Percentiles rank a stretch among this genome's conserved stretches.
Conservation (phyloP, 1,140 invertebrate genomes). For the Aphidius gifuensis region DNA sequence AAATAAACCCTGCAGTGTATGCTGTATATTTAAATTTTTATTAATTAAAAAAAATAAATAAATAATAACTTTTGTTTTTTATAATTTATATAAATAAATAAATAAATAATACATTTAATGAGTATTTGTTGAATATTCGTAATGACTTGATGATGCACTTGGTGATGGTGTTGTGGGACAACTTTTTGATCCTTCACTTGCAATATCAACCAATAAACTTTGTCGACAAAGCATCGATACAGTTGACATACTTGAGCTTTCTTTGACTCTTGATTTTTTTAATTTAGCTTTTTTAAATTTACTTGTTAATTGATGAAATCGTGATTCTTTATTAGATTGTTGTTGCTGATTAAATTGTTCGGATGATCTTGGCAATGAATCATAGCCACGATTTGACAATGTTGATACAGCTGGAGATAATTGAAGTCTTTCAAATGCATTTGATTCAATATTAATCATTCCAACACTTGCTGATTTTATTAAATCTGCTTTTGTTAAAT, state of each 20-base stretch:
- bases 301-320: conserved; percentile 56
- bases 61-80: no score
- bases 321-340: conserved; percentile 30
- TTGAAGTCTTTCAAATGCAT: conserved; percentile 56
- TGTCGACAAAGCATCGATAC: conserved; percentile 65
- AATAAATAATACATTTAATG: no score
- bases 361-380: conserved; percentile 42
- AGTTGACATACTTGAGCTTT: conserved; percentile 53
- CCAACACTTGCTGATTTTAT: conserved; percentile 69
- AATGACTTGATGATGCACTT: not conserved
- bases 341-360: conserved; percentile 17
- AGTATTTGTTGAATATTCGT: no score
- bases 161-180: conserved; percentile 25
- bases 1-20: no score
- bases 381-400: conserved; percentile 40
- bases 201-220: conserved; percentile 63
- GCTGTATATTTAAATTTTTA: no score
- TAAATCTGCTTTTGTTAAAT: conserved; percentile 35
- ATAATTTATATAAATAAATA: no score
- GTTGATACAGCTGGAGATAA: conserved; percentile 8
- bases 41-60: no score
- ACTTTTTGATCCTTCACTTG: conserved; percentile 33
- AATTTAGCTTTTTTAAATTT: conserved; percentile 61
- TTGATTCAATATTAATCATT: conserved; percentile 66
- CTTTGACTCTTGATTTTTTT: conserved; percentile 49